Base-by-base conservation (phyloP, 1,140 invertebrate genomes). In the Zaprionus vittiger region DNA sequence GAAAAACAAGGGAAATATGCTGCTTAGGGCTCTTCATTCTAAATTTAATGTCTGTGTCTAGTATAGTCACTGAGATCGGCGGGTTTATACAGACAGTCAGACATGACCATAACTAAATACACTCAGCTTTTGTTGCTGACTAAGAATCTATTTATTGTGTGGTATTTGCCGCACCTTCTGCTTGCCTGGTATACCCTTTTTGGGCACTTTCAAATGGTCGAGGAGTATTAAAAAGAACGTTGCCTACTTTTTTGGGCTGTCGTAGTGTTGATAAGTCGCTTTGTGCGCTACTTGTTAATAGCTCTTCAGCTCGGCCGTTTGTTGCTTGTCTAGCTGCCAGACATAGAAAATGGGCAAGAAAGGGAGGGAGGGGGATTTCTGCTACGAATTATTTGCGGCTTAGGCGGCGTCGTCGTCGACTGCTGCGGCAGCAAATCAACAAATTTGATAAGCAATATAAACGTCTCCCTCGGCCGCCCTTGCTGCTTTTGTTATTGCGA, bases 391-490 rank as follows among this genome's bases (percentile, higher is more conserved):
- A 87, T 84, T 87, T 87, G 84, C 85, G 85, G 84, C 84, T 87
- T 87, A 90, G 72, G 66, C 55, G 74, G 57, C 68, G 76, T 64
- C 49, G 80, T 61, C 65, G 78, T 64, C 28, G 11, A 31, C 57
- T 72, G 73, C 85, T 89, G 78, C 38, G 81, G 81, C 84, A 81
- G 79, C 81, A 89, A 89, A 89, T 89, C 84, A 89, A 90, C 85
- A 90, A 89, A 89, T 89, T 89, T 89, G 84, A 89, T 89, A 89
- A 89, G 84, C 81, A 89, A 89, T 81, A 87, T 80, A 87, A 87
- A 89, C 80, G 77, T 62, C 67, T 56, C 54, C 68, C 49, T 59
- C n/a, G n/a, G 55, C 17, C 41, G 57, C 57, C 47, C 24, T 54
- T 20, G 28, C 31, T 63, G 44, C 37, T 52, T 26, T 37, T 73